These are phyloP conservation scores for Antheraea pernyi DNA, from an alignment of 1,140 invertebrate species.

Conservation along the genomic window DNA sequence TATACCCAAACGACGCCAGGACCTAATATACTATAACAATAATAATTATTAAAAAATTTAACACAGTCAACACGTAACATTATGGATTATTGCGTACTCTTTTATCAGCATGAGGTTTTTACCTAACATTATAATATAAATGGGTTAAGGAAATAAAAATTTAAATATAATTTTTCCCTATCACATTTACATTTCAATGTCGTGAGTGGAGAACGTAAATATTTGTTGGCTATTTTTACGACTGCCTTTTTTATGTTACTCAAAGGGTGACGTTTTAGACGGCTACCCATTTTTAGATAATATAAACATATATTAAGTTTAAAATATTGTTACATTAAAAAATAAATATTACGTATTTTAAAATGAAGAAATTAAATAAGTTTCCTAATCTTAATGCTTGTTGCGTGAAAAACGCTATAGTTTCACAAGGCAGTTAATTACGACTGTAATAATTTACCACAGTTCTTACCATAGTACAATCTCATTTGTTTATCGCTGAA, in stretches of 20 bases:
- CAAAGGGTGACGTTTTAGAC: not conserved
- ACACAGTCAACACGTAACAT: no score
- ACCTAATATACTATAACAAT: no score
- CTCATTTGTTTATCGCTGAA: slow-evolving; percentile 9
- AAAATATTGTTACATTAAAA: not conserved
- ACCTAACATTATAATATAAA: not conserved
- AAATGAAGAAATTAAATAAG: not conserved
- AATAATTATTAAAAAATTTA: no score
- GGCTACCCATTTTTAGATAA: not conserved
- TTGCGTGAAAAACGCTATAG: slow-evolving; percentile 2
- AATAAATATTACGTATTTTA: not conserved
- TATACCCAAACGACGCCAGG: no score
- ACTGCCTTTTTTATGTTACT: not conserved
- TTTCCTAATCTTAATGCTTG: not conserved
- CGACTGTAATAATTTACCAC: not conserved
- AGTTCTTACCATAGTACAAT: not conserved
- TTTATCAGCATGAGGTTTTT: not conserved
- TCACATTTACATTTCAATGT: not conserved
- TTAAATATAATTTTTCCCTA: not conserved
- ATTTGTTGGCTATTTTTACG: not conserved
- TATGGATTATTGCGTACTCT: not conserved
- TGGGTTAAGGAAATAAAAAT: not conserved
- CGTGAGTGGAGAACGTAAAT: not conserved
- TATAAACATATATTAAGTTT: not conserved
- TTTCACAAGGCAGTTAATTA: slow-evolving; percentile 3